Base-by-base conservation (phyloP, 1,140 invertebrate species). In the Megalopta genalis region DNA sequence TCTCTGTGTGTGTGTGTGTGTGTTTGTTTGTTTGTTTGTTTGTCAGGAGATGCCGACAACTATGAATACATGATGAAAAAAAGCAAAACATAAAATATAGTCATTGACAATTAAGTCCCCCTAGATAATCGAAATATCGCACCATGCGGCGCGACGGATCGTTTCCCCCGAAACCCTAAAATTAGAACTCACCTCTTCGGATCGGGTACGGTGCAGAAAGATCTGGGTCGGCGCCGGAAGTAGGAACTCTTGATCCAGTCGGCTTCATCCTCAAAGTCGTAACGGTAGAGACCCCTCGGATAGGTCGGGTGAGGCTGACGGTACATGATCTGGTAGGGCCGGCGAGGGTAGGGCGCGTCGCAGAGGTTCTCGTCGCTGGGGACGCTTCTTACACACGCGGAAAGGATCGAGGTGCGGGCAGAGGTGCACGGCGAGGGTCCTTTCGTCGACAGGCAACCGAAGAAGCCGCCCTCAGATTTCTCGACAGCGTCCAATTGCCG, bases 291-390 rank as follows among this genome's bases (percentile, higher is more conserved):
- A 88, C 95, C 82, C 73, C 91, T 86, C 54, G 90, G 83, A 75
- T 92, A 92, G 57, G 83, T 90, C 8, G 92, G 88, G 66, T 91
- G 92, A 75, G 92, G 92, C 80, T 91, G 92, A 5, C 91, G 88
- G 65, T 91, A 91, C 86, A 92, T 90, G 39, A 93, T 91, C 65
- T 89, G 88, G n/a, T 90, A 82, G 37, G 88, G 85, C 27, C 93
- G 94, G 92, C 95, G 94, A 70, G 95, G 95, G 94, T 96, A 96
- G 77, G 96, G 96, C 27, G 96, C 96, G 91, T 95, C 94, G 91
- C 96, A 96, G 81, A 97, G 93, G 90, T 97, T 98, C 92, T 97
- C 97, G 91, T 98, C 97, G 84, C 96, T 97, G 75, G 96, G 96
- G 71, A 96, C 95, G 88, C 96, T 95, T 83, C 96, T 94, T 78